phyloP scores from a whole-genome alignment of 1,140 invertebrate genomes.

The Telenomus remus region DNA sequence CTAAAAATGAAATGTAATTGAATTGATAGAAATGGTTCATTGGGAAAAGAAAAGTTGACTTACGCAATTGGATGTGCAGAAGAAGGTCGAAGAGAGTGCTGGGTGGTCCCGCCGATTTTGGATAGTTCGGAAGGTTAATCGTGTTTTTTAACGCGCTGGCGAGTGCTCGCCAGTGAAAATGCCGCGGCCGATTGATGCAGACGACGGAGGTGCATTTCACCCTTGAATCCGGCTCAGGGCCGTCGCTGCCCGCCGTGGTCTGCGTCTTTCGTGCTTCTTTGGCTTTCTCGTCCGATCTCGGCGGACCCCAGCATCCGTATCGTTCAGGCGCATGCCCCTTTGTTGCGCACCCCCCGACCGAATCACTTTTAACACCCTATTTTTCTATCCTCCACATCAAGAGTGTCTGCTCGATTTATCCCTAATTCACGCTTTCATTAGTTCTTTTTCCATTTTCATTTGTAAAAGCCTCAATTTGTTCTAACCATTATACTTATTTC shows the following conservation, averaged over 20 bases:
- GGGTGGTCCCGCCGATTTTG: constrained; percentile 30
- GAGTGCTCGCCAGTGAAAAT: constrained; percentile 64
- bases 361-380: constrained; percentile 49
- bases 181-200: constrained; percentile 67
- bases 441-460: background rate
- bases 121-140: constrained; percentile 46
- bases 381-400: constrained; percentile 48
- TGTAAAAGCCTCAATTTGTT: background rate
- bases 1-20: background rate
- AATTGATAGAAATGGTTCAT: constrained; percentile 13
- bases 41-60: constrained; percentile 25
- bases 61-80: constrained; percentile 53
- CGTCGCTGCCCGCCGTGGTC: constrained; percentile 65
- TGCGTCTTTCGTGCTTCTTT: constrained; percentile 69
- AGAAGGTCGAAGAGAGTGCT: constrained; percentile 34
- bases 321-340: constrained; percentile 64
- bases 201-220: constrained; percentile 67
- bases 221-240: constrained; percentile 65
- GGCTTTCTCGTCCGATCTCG: constrained; percentile 67
- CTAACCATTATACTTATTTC: background rate
- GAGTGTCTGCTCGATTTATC: constrained; percentile 39
- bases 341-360: constrained; percentile 27
- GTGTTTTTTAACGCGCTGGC: constrained; percentile 51
- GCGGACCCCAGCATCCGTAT: constrained; percentile 58
- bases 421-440: constrained; percentile 16